Evolutionary conservation across 2,797 vertebrate genomes (phyloP), one percentile per base, ranked within the genome.

Genomic region (Galago senegalensis): DNA sequence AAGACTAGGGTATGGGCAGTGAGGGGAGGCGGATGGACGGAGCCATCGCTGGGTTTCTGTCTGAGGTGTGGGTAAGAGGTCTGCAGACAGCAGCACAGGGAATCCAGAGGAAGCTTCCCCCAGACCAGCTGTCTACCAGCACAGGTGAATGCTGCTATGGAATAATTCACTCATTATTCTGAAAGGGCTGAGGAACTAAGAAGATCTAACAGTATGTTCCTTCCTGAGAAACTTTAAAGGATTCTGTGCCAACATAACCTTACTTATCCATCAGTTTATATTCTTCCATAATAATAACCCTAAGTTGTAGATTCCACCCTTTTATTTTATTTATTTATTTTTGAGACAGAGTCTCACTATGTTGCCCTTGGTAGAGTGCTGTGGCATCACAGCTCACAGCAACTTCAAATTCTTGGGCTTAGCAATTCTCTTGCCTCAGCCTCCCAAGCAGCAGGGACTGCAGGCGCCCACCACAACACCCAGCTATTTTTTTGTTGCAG

Each of bases 171-270:
- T 23, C 83, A 17, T 49, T 27, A 49, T 8, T 72, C 21, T 79
- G 60, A 43, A 70, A 90, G 18, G 23, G 14, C 17, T 17, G 16
- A 43, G 43, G 18, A n/a, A 69, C 21, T 34, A 34, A 34, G 34
- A 82, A 58, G 73, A 58, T 40, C 34, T 53, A 31, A 72, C 40
- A 53, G 7, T 40, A 27, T 83, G 13, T 60, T 77, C 56, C 13
- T 80, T 87, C 82, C 10, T 79, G 46, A 88, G 43, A 18, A 96
- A 34, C 40, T 40, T 63, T n/a, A 20, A 80, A 70, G 40, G 67
- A 73, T 65, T 79, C 77, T 76, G 34, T 4, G 27, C 25, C 10
- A 40, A 21, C 0, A 0, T 67, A 53, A 49, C 23, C 72, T 27
- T 31, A 25, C 7, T 49, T 61, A 79, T n/a, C 75, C 20, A 25